Evolutionary conservation across 2,888 invertebrate genomes (phyloP), one percentile per base, ranked within the genome.

Genomic region (Drosophila cracens): DNA sequence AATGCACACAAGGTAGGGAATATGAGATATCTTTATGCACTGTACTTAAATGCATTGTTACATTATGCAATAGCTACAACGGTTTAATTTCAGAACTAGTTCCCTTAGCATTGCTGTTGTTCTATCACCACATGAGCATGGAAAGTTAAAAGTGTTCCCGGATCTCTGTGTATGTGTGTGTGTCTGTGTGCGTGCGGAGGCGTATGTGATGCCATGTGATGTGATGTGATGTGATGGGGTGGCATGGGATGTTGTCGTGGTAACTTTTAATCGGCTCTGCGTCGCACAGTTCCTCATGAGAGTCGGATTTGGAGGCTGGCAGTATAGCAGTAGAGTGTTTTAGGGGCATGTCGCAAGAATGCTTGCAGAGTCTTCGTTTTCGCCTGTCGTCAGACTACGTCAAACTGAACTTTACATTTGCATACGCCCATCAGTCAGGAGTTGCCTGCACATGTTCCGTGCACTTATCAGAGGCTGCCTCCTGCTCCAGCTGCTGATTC

Each of bases 231-330:
- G 68, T 25, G 57, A 56, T 63, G 66, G 25, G 40, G 51, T 67
- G 64, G 25, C 62, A 72, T 66, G 76, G 59, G 66, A 74, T 71
- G 82, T 83, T 88, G 88, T 88, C 88, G 77, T 77, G 80, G 86
- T 68, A 90, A 90, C 90, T 91, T 90, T 87, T 91, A 90, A 90
- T 91, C 91, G 91, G 90, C 89, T 91, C 87, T 79, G 78, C 66
- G 74, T 82, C 80, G 54, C 75, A 65, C 74, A 72, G 66, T 69
- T 70, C 38, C 77, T 75, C 82, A 83, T 74, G 74, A 71, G 66
- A 49, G 69, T 51, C 58, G 34, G 54, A 61, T 52, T 57, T 46
- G 33, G n/a, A n/a, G n/a, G 36, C 27, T n/a, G 36, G 7, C 25
- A 36, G 36, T 4, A 21, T 29, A 18, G 21, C 43, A 27, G 58